Percentiles rank a stretch among this genome's conserved stretches.
Evolutionary conservation across 1,140 invertebrate genomes (phyloP).

Genomic region (Brachionus asplanchnoidis): DNA sequence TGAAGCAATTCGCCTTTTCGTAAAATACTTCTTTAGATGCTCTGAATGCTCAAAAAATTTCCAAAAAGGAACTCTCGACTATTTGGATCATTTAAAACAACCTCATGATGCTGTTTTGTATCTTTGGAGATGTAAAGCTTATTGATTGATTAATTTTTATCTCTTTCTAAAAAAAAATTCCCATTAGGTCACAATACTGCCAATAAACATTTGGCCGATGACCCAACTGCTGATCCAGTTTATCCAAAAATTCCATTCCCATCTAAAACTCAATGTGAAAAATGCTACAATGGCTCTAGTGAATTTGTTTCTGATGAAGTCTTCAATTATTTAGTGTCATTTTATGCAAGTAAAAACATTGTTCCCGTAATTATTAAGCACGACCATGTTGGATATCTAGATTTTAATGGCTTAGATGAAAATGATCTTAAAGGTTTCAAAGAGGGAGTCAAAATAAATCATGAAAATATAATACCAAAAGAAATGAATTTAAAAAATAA

Average conservation of each 20-base stretch:
- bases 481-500: neutral
- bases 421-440: neutral
- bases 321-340: neutral
- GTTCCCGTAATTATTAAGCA: neutral
- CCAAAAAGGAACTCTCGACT: slow-evolving; percentile 62
- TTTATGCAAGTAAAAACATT: slow-evolving; percentile 10
- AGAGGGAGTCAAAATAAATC: neutral
- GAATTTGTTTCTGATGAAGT: neutral
- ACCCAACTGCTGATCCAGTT: slow-evolving; percentile 79
- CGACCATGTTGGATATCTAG: neutral
- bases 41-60: slow-evolving; percentile 82
- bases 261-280: slow-evolving; percentile 63
- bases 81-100: slow-evolving; percentile 66
- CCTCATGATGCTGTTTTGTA: slow-evolving; percentile 76
- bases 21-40: slow-evolving; percentile 90
- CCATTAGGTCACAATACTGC: slow-evolving; percentile 58
- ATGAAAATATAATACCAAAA: neutral
- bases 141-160: no score
- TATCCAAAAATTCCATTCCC: slow-evolving; percentile 89
- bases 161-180: slow-evolving; percentile 59
- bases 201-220: slow-evolving; percentile 76
- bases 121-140: slow-evolving; percentile 80
- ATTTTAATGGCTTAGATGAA: neutral
- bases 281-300: slow-evolving; percentile 61
- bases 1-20: slow-evolving; percentile 75